Conservation (phyloP, 2,888 invertebrate species). For the Drosophila infuscata region DNA sequence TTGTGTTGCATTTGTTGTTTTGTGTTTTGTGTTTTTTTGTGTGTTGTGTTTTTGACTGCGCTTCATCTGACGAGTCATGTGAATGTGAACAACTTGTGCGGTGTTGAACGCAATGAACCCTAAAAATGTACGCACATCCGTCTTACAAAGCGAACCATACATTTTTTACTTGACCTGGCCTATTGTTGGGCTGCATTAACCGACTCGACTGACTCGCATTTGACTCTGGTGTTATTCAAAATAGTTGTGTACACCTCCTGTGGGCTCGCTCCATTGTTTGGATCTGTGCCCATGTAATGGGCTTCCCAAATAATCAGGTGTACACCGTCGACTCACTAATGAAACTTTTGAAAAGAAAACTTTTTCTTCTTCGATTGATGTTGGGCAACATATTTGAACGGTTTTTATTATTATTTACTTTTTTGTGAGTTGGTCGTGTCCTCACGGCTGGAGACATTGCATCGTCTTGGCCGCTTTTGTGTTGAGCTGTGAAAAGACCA, state of each 20-base stretch:
- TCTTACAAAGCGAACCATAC: constrained; percentile 48
- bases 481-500: constrained; percentile 73
- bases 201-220: constrained; percentile 22
- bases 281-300: constrained; percentile 20
- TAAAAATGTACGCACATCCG: constrained; percentile 73
- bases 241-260: constrained; percentile 64
- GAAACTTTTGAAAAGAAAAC: constrained; percentile 62
- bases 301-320: constrained; percentile 61
- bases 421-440: constrained; percentile 64
- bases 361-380: constrained; percentile 35
- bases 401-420: constrained; percentile 36
- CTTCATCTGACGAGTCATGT: constrained; percentile 74
- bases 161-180: constrained; percentile 47
- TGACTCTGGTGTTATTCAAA: constrained; percentile 61
- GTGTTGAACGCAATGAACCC: constrained; percentile 73
- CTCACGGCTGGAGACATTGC: constrained; percentile 75
- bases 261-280: constrained; percentile 60
- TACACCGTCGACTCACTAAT: constrained; percentile 62
- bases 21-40: background rate
- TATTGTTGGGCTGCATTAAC: constrained; percentile 33
- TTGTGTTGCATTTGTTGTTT: constrained; percentile 63
- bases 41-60: constrained; percentile 45
- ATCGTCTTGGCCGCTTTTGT: constrained; percentile 62
- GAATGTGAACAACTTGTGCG: constrained; percentile 76
- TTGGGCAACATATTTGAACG: constrained; percentile 55